Evolutionary conservation across 2,113 vertebrate genomes (phyloP).

Genomic region (Cichladusa arquata): DNA sequence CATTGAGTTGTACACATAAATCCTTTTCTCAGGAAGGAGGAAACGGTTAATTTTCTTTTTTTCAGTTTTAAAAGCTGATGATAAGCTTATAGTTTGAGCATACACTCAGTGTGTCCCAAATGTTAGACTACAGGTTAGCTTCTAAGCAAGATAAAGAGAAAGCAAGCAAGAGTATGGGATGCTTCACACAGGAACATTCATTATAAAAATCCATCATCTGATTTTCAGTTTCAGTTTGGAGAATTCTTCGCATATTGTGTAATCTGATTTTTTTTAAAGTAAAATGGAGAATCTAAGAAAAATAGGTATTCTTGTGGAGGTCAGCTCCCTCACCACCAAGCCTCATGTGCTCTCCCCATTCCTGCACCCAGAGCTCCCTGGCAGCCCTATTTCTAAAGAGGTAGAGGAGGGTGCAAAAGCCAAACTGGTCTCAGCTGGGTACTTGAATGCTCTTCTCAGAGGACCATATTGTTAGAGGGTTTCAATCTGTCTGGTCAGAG

Average conservation of each 20-base stretch:
- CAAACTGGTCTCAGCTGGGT: neutral
- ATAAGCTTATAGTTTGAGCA: neutral
- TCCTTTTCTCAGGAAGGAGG: neutral
- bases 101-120: neutral
- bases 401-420: accelerated
- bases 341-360: neutral
- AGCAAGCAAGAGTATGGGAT: neutral
- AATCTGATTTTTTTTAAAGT: neutral
- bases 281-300: neutral
- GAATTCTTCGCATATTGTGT: neutral
- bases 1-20: neutral
- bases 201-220: neutral
- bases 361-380: neutral
- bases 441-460: neutral
- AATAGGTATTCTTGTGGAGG: neutral
- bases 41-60: neutral
- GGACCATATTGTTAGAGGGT: neutral
- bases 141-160: neutral
- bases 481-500: neutral
- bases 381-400: neutral
- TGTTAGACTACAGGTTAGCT: neutral
- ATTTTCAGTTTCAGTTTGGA: neutral
- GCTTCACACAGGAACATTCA: neutral
- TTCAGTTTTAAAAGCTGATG: neutral
- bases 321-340: accelerated